Evolutionary conservation across 92 coral and sea anemone species (phyloP).

Genomic region (Porites evermanni): DNA sequence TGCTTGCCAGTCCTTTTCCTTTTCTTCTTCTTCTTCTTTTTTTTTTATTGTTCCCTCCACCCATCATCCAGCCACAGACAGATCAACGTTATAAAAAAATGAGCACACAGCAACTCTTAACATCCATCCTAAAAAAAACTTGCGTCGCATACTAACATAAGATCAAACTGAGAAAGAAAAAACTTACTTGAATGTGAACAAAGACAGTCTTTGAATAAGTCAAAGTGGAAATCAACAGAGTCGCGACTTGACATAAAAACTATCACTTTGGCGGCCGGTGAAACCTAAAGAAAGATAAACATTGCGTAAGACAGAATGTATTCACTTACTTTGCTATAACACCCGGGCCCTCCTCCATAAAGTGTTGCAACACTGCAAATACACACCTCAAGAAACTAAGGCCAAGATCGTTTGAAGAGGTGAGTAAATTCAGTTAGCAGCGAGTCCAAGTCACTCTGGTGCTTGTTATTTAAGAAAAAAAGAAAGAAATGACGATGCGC

Average conservation of each 20-base stretch:
- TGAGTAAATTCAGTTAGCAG: too few relatives aligned
- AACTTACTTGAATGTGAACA: constrained; percentile 14
- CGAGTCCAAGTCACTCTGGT: too few relatives aligned
- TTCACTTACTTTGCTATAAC: too few relatives aligned
- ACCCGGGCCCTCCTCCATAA: not conserved
- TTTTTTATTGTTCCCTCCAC: too few relatives aligned
- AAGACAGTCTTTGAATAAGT: constrained; percentile 52
- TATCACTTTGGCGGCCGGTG: constrained; percentile 71
- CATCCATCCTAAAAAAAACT: not conserved
- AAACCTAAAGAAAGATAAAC: constrained; percentile 34
- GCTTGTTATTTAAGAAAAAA: too few relatives aligned
- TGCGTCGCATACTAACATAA: not conserved
- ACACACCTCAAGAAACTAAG: too few relatives aligned
- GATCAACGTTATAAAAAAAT: not conserved
- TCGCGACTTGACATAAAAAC: constrained; percentile 93
- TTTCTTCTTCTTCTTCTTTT: too few relatives aligned
- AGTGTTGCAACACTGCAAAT: not conserved
- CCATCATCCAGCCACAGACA: not conserved
- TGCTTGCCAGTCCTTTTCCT: too few relatives aligned
- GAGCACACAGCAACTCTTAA: not conserved
- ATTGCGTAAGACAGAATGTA: not conserved
- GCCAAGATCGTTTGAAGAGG: too few relatives aligned
- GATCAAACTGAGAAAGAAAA: not conserved
- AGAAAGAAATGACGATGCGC: too few relatives aligned
- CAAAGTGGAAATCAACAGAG: constrained; percentile 89